Percentiles rank a stretch among this genome's conserved stretches.
These are phyloP conservation scores for Drosophila truncata DNA, from an alignment of 1,140 invertebrate species.

Conservation along the genomic window DNA sequence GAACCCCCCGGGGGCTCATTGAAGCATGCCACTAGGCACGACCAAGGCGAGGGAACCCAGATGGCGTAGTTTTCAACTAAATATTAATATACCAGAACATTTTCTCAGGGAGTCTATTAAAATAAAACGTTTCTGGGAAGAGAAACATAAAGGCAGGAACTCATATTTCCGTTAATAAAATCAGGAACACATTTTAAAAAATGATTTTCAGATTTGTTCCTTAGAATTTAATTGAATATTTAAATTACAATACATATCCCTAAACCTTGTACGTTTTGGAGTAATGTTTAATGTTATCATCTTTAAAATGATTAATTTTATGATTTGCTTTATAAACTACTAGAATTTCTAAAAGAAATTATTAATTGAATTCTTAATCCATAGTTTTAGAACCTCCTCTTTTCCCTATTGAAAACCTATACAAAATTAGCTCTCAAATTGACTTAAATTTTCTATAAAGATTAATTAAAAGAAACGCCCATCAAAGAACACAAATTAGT, in stretches of 20 bases:
- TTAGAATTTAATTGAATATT: not conserved
- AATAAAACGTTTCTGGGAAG: not conserved
- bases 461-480: not conserved
- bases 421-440: not conserved
- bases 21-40: conserved; percentile 41
- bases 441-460: not conserved
- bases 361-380: not conserved
- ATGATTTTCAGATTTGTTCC: not conserved
- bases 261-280: not conserved
- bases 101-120: not conserved
- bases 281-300: not conserved
- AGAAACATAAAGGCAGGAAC: not conserved
- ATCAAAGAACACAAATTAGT: not conserved
- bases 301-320: not conserved
- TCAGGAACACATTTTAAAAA: not conserved
- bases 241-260: not conserved
- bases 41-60: not conserved
- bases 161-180: not conserved
- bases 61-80: not conserved
- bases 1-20: conserved; percentile 24
- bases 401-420: not conserved
- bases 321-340: not conserved
- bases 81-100: not conserved
- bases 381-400: too few species aligned
- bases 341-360: not conserved